Percentiles rank a stretch among this genome's conserved stretches.
Conservation (phyloP, 2,113 vertebrate species). For the Microcebus jonahi region DNA sequence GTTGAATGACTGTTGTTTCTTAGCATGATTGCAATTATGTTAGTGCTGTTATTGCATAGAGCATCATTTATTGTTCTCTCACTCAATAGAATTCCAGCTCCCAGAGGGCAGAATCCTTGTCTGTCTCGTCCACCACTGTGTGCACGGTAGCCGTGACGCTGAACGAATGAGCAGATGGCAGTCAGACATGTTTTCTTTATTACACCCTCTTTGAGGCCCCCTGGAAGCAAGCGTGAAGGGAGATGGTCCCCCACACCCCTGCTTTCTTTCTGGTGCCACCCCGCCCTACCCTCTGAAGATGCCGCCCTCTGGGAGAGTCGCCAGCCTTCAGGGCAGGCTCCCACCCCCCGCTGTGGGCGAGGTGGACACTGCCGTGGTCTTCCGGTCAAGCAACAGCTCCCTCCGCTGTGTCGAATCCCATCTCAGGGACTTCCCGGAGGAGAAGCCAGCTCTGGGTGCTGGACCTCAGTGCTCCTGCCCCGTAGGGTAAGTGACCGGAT, state of each 20-base stretch:
- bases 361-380: neutral
- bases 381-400: neutral
- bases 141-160: accelerated
- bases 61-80: neutral
- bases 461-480: neutral
- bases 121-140: neutral
- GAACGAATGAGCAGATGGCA: neutral
- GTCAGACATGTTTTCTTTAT: neutral
- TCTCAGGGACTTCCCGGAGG: neutral
- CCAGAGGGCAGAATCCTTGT: too few species aligned
- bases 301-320: neutral
- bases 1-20: too few species aligned
- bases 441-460: neutral
- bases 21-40: accelerated
- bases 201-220: neutral
- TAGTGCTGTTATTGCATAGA: accelerated
- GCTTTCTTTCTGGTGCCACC: accelerated
- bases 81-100: accelerated
- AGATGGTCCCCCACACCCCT: accelerated
- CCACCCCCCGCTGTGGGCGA: accelerated
- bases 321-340: neutral
- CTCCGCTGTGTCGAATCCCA: neutral
- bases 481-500: neutral
- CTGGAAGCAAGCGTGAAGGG: neutral
- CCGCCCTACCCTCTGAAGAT: neutral